Percentiles rank a stretch among this genome's conserved stretches.
Evolutionary conservation across 2,113 vertebrate genomes (phyloP).

Genomic region (Hippocampus mohnikei): DNA sequence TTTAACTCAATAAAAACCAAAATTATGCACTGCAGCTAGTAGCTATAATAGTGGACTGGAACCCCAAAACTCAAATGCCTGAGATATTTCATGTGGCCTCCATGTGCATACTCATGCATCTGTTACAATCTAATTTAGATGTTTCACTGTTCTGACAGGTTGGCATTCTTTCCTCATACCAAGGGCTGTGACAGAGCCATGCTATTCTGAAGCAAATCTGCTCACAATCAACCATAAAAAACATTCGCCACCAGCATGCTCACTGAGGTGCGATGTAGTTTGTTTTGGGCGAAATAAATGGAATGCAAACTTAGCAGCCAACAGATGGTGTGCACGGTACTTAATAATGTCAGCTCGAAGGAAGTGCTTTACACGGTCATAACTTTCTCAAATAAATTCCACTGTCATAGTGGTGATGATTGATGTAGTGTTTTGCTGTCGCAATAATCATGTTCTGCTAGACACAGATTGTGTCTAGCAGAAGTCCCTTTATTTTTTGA

Average conservation of each 20-base stretch:
- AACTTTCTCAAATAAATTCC: neutral
- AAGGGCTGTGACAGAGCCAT: neutral
- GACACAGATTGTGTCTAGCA: neutral
- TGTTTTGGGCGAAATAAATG: neutral
- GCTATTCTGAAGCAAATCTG: neutral
- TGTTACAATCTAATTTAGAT: neutral
- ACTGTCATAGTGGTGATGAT: neutral
- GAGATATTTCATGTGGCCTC: neutral
- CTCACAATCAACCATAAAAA: neutral
- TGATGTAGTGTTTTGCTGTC: neutral
- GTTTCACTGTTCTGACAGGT: neutral
- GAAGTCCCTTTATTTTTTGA: constrained; percentile 16
- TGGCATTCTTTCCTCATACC: neutral
- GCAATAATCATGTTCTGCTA: neutral
- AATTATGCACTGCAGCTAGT: too few relatives aligned
- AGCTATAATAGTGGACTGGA: too few relatives aligned
- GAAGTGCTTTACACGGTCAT: neutral
- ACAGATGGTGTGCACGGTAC: constrained; percentile 6
- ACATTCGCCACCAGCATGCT: neutral
- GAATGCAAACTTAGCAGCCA: constrained; percentile 22
- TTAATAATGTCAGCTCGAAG: neutral
- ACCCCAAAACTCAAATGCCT: too few relatives aligned
- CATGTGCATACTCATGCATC: neutral
- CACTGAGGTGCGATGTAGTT: neutral
- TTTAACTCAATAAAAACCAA: too few relatives aligned